Base-by-base conservation (phyloP, 2,888 invertebrate species). In the Drosophila multiciliata region DNA sequence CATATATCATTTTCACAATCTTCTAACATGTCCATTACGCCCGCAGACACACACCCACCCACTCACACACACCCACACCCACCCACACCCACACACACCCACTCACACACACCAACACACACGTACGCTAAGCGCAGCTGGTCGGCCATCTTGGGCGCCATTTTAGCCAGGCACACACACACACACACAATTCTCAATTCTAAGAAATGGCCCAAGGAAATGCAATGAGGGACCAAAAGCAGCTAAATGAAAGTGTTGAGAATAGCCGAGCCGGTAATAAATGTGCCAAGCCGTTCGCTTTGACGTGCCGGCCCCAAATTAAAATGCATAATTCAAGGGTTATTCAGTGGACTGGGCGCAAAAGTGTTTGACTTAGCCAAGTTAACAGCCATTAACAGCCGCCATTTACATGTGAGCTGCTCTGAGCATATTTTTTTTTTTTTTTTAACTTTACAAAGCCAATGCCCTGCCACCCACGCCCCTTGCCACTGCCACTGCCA, bases 11-110 rank as follows among this genome's bases (percentile, higher is more conserved):
- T 87, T 86, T 86, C 83, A 78, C 82, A 82, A 87, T 73, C 87
- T 81, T 84, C 85, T 85, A 85, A 85, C 85, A 85, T 88, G 88
- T 88, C 87, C 88, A 87, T 86, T 87, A 88, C 85, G 87, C 82
- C 85, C 74, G 73, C 73, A 75, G 75, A 32, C 72, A 40, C 54
- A 65, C 62, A 45, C 64, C 23, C 62, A 52, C 64, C 23, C 76
- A 26, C 64, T 54, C 65, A 42, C 45, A 36, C 48, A 23, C 23
- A 23, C 23, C 1, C 23, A 23, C 23, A 1, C n/a, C n/a, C n/a
- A 36, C 55, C 38, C 52, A 5, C 33, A 23, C 23, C 1, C 48
- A 9, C 65, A 17, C 66, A 32, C 60, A 29, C 45, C 8, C n/a
- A 11, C 29, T 33, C 42, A 26, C 50, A 3, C 36, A 35, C n/a